These are phyloP conservation scores for Embiotoca jacksoni DNA, from an alignment of 2,113 vertebrate genomes.

Conservation along the genomic window DNA sequence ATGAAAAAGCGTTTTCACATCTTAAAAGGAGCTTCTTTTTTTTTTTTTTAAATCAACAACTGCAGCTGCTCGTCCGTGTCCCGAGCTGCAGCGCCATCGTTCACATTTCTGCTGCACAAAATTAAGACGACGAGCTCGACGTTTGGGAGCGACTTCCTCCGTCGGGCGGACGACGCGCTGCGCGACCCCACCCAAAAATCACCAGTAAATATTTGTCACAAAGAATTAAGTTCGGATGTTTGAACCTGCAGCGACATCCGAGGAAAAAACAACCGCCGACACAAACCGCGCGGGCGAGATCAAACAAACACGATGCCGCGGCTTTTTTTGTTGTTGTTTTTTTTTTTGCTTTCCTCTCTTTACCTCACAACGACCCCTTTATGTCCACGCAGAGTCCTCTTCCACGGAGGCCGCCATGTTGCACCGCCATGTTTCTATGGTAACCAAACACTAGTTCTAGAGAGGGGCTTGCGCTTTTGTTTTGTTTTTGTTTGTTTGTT, in stretches of 20 bases:
- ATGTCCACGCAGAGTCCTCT: too few relatives aligned
- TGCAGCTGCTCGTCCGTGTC: not conserved
- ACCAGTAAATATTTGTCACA: too few relatives aligned
- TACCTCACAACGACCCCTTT: too few relatives aligned
- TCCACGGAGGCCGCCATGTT: too few relatives aligned
- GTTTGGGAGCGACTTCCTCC: not conserved
- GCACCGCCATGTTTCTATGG: too few relatives aligned
- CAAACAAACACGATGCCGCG: not conserved
- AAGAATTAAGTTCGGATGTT: too few relatives aligned
- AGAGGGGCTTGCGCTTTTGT: too few relatives aligned
- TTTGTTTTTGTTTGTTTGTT: too few relatives aligned
- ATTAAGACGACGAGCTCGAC: conserved; percentile 2
- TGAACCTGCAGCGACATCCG: not conserved
- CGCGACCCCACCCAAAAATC: too few relatives aligned
- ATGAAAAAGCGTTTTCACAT: conserved; percentile 29
- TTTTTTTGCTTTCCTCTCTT: too few relatives aligned
- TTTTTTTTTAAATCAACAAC: not conserved
- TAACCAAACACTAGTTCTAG: too few relatives aligned
- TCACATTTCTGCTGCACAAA: conserved; percentile 3
- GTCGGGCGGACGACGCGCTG: too few relatives aligned
- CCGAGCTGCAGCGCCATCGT: not conserved
- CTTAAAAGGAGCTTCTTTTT: conserved; percentile 26
- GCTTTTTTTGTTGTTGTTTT: not conserved
- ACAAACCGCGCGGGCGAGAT: conserved; percentile 2
- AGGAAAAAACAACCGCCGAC: not conserved